Evolutionary conservation across 2,797 vertebrate species (phyloP), one percentile per base, ranked within the genome.

Genomic region (Merluccius polli): DNA sequence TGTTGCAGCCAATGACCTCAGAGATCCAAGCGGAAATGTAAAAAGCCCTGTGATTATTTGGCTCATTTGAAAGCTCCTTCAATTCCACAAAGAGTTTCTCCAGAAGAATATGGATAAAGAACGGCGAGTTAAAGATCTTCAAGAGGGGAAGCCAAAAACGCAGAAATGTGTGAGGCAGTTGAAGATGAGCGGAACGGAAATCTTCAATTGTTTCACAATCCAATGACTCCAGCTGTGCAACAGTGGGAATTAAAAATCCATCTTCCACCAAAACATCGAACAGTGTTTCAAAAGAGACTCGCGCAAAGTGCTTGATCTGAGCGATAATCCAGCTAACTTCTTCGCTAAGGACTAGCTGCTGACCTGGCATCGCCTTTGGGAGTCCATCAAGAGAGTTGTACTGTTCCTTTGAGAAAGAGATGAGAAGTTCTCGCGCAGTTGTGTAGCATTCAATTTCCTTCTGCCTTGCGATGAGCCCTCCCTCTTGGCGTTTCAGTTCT

Each of bases 141-240:
- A 99, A 90, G 75, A 98, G 90, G 0, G 96, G 96, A 77, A 97
- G 93, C 98, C 98, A 99, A 79, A 98, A 96, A 18, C 90, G 92
- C 78, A 96, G 92, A 83, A 98, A 93, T 0, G 80, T 70, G 16
- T 84, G 91, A 75, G 96, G 95, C 67, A 99, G 77, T 76, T 89
- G 82, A 1, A 93, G 92, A 41, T 84, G 68, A 0, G 80, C 77
- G 4, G 67, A 73, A 35, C 74, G 70, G 0, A 12, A 18, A 0
- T 33, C 21, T 33, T 84, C 86, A 85, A 92, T 90, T 1, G 91
- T 81, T 2, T 93, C 85, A 71, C 97, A 94, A 83, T 94, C 92
- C 32, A 99, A 84, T 44, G 93, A 93, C 48, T 93, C 91, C 83
- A 98, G 90, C 77, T 98, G 96, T 71, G 97, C 95, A 12, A 77